Base-by-base conservation (phyloP, 2,113 vertebrate genomes). In the Bubo bubo region DNA sequence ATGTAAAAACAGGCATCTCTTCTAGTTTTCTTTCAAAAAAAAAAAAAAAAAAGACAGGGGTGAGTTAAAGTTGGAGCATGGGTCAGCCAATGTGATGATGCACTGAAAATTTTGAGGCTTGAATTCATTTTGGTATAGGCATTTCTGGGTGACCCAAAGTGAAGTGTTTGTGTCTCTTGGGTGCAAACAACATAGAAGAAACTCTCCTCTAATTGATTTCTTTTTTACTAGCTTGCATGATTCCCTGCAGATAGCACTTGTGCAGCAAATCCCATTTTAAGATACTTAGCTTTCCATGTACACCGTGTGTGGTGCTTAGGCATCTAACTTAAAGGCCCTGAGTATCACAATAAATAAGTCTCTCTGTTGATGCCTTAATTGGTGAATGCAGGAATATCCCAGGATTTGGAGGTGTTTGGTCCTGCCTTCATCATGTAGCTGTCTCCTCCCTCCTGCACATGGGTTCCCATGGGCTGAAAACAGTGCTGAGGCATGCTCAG, bases 11-110 rank as follows among this genome's bases (percentile, higher is more conserved):
- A 50, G 52, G 13, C 23, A 39, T 52, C 18, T 84, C 27, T 80
- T 66, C 3, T n/a, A 62, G 19, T 43, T 14, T 43, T 53, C 8
- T 20, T 71, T 0, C n/a, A 14, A 32, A n/a, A 37, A 59, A 23
- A 24, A 26, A 28, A 8, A 43, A 26, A 18, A 14, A 68, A 70
- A 64, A 41, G 4, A 1, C 4, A 3, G 0, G 19, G 2, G 2
- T 2, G 8, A 20, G 4, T 34, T 80, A 10, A 47, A 52, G 41
- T 1, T 71, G 47, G 24, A 41, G 3, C 5, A 16, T 74, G 24
- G 23, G 4, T 58, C 41, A 85, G 32, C 12, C 28, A 35, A 23
- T 47, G 24, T 62, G 39, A n/a, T 14, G 7, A 37, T 52, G 16
- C 19, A 19, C 17, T 74, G 22, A 62, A 59, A 37, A 62, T n/a